Evolutionary conservation across 2,113 vertebrate species (phyloP).

Genomic region (Calidris pygmaea): DNA sequence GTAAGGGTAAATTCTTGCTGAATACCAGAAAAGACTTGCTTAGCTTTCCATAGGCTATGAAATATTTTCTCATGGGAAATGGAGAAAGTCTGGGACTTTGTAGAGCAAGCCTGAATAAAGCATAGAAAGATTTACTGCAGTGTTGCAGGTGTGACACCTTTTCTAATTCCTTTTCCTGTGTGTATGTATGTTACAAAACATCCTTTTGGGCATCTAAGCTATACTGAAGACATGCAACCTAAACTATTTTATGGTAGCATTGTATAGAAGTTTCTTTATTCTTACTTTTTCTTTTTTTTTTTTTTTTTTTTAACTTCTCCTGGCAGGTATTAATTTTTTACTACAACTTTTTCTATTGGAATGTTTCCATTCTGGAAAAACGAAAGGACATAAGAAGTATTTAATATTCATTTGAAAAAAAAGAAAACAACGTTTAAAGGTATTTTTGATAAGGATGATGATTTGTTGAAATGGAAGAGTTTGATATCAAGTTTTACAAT

Average conservation of each 20-base stretch:
- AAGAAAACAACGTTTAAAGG: not conserved
- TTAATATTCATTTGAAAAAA: not conserved
- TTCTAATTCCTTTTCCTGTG: not conserved
- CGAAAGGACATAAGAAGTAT: not conserved
- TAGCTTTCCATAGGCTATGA: not conserved
- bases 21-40: not conserved
- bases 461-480: not conserved
- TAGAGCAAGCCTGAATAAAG: not conserved
- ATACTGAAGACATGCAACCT: not conserved
- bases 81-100: not conserved
- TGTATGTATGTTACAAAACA: not conserved
- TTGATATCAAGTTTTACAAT: not conserved
- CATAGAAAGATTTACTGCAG: not conserved
- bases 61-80: not conserved
- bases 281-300: not conserved
- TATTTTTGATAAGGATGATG: not conserved
- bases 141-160: not conserved
- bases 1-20: not conserved
- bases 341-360: not conserved
- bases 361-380: not conserved
- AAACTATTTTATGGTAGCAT: not conserved
- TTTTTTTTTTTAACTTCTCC: not conserved
- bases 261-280: not conserved
- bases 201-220: not conserved
- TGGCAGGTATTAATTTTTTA: not conserved